Evolutionary conservation across 2,797 vertebrate species (phyloP), one percentile per base, ranked within the genome.

Genomic region (Trachops cirrhosus): DNA sequence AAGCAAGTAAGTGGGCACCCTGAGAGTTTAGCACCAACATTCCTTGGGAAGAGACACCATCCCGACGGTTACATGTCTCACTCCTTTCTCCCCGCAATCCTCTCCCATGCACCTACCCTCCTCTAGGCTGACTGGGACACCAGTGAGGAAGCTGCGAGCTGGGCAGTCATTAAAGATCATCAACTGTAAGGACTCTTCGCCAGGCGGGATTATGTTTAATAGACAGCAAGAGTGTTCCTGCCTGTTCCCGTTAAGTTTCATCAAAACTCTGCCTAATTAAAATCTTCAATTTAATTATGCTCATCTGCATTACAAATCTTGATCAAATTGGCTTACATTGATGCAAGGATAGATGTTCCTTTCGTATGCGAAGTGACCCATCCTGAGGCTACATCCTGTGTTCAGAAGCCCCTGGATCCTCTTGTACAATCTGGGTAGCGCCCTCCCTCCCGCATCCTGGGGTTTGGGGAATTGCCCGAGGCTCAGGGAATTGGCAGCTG

Each of bases 191-290:
- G 89, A 85, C 82, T 85, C 73, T 97, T 96, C 59, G 44, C 79
- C 67, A 32, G 83, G 34, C 57, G 74, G 82, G 79, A 86, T 94
- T 93, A 88, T 16, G 41, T 82, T 97, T 97, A 96, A 96, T 46
- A 97, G 94, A 96, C 75, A 97, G 95, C 91, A 46, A 95, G 52
- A 80, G 48, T 71, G 32, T 90, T 97, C 86, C 74, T 97, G 93
- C 86, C 32, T 16, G 91, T 90, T 94, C 89, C 84, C 0, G 68
- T 93, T 95, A 97, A 95, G 86, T 96, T 93, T 97, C 93, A 97
- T 97, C 95, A 96, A 96, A 96, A 95, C 93, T 94, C 44, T 93
- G 94, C 57, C 96, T 97, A 97, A 98, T 98, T 97, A 97, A 97
- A 97, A 97, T 92, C 85, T 97, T 96, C 93, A 97, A 94, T 64